Percentiles rank a stretch among this genome's conserved stretches.
phyloP scores from a whole-genome alignment of 2,888 invertebrate genomes.

The Watsonalla cultraria region DNA sequence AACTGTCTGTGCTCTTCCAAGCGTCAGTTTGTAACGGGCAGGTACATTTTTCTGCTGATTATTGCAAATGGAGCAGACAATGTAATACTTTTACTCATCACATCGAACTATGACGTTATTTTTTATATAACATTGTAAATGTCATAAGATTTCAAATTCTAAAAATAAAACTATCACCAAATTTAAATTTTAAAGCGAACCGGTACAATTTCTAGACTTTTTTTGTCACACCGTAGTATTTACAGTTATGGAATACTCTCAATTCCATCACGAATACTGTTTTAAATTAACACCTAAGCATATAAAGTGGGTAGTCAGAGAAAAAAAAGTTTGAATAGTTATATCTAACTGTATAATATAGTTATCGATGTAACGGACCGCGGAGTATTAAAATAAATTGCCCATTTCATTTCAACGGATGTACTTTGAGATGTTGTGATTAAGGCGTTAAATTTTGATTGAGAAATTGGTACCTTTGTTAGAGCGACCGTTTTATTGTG shows the following conservation, averaged over 20 bases:
- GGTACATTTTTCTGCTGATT: slow-evolving; percentile 36
- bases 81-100: not conserved
- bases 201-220: not conserved
- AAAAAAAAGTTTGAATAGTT: slow-evolving; percentile 36
- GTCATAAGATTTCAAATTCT: no score
- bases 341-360: slow-evolving; percentile 41
- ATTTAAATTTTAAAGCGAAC: not conserved
- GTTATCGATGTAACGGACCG: slow-evolving; percentile 36
- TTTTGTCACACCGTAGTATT: slow-evolving; percentile 3
- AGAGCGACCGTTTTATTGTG: not conserved
- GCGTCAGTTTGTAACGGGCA: slow-evolving; percentile 50
- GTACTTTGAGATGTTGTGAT: slow-evolving; percentile 5
- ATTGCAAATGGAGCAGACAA: slow-evolving; percentile 21
- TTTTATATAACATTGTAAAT: no score
- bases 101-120: no score
- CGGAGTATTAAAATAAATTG: slow-evolving; percentile 23
- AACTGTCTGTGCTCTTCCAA: slow-evolving; percentile 53
- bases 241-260: slow-evolving; percentile 18
- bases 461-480: not conserved
- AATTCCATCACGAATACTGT: slow-evolving; percentile 24
- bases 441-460: not conserved
- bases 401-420: slow-evolving; percentile 16
- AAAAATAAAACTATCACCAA: no score
- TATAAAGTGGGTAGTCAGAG: slow-evolving; percentile 28
- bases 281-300: slow-evolving; percentile 32